These are phyloP conservation scores for Xenus cinereus DNA, from an alignment of 2,113 vertebrate genomes.

Conservation along the genomic window DNA sequence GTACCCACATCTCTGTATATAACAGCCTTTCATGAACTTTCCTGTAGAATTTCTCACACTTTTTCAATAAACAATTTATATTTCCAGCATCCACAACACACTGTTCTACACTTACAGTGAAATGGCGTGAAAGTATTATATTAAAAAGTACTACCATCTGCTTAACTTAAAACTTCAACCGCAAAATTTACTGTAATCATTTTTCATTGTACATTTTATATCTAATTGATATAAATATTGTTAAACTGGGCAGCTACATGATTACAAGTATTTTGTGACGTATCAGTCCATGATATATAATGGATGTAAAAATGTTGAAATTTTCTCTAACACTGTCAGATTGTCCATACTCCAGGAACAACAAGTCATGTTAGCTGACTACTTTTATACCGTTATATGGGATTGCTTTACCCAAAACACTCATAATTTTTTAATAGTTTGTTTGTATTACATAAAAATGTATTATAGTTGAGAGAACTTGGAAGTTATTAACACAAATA, in stretches of 20 bases:
- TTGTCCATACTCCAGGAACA: neutral
- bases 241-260: neutral
- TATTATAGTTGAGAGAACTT: neutral
- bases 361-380: neutral
- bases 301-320: neutral
- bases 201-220: neutral
- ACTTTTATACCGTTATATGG: neutral
- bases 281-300: neutral
- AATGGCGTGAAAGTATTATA: neutral
- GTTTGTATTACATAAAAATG: neutral
- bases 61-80: neutral
- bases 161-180: neutral
- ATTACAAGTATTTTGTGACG: neutral
- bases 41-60: neutral
- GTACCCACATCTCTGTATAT: neutral
- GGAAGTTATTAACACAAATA: neutral
- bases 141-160: neutral
- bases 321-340: neutral
- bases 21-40: neutral
- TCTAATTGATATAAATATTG: neutral
- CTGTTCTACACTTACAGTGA: neutral
- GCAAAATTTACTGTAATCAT: neutral
- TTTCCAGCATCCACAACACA: neutral
- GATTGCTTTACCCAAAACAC: neutral
- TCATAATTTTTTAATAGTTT: neutral